A percentile compares a stretch with the other conserved stretches of the same genome.
Evolutionary conservation across 2,888 invertebrate species (phyloP).

Genomic region (Blastobasis lacticolella): DNA sequence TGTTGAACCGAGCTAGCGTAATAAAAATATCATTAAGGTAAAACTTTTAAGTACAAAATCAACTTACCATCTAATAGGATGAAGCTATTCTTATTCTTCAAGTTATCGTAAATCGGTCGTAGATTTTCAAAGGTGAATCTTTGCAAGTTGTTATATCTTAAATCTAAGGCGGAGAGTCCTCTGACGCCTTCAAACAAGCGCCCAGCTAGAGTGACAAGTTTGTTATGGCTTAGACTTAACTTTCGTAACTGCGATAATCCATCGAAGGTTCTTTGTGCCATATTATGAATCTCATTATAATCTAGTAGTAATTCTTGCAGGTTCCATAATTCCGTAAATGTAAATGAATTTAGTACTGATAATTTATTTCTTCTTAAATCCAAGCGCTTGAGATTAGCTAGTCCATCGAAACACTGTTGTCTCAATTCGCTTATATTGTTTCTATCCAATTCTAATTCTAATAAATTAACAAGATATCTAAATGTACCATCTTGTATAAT

Average conservation of each 20-base stretch:
- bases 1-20: too few species aligned
- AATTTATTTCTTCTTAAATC: conserved; percentile 84
- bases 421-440: conserved; percentile 84
- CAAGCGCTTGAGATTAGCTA: conserved; percentile 81
- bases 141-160: conserved; percentile 83
- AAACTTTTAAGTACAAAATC: not conserved
- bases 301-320: conserved; percentile 81
- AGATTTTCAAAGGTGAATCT: conserved; percentile 84
- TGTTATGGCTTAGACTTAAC: conserved; percentile 83
- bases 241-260: conserved; percentile 82
- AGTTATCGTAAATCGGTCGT: conserved; percentile 82
- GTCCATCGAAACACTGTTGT: conserved; percentile 83
- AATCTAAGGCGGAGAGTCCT: conserved; percentile 81
- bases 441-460: conserved; percentile 85
- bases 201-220: conserved; percentile 79
- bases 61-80: conserved; percentile 84
- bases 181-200: conserved; percentile 82
- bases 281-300: conserved; percentile 79
- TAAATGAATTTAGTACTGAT: conserved; percentile 82
- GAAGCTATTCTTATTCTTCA: conserved; percentile 82
- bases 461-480: conserved; percentile 80
- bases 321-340: conserved; percentile 85
- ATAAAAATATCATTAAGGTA: too few species aligned
- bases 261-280: conserved; percentile 84
- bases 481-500: conserved; percentile 90